Evolutionary conservation across 2,797 vertebrate species (phyloP), one percentile per base, ranked within the genome.

Genomic region (Streptopelia turtur): DNA sequence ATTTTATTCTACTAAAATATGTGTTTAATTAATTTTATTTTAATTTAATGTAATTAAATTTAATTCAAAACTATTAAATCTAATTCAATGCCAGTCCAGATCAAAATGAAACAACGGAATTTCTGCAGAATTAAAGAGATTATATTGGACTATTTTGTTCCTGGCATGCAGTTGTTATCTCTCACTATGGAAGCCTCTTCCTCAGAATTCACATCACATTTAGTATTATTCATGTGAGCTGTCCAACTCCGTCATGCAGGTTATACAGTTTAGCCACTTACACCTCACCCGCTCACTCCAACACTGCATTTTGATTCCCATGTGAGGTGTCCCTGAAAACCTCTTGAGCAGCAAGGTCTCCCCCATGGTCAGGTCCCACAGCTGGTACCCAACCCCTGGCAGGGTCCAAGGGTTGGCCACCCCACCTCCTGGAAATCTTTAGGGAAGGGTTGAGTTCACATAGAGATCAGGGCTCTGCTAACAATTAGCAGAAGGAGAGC

Each of bases 281-380:
- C 33, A 20, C 45, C 47, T 66, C 49, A 33, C 33, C 17, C 0
- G 1, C 24, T 45, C 24, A 33, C 16, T 59, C 53, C 30, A 72
- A 16, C 30, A 9, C 25, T 35, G 10, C 23, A 31, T 21, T 47
- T 33, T 20, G 6, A 61, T 66, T 41, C 35, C 8, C 53, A 28
- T 4, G 15, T 61, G 33, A 50, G 7, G 9, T n/a, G 11, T 13
- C 23, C 33, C 66, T 65, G 53, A 31, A 60, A 47, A 27, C 5
- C 5, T 11, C 1, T 17, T 35, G 3, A 55, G 25, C 30, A 31
- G 10, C 30, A 28, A 27, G 12, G 39, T 79, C 17, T 60, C 14
- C 5, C 10, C 4, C 11, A 33, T 0, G 0, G 11, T 47, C 55
- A 33, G 21, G 33, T 53, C 11, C 14, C n/a, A 41, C 28, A 77